Conservation (phyloP, 2,888 invertebrate genomes). For the Schizotus pectinicornis region DNA sequence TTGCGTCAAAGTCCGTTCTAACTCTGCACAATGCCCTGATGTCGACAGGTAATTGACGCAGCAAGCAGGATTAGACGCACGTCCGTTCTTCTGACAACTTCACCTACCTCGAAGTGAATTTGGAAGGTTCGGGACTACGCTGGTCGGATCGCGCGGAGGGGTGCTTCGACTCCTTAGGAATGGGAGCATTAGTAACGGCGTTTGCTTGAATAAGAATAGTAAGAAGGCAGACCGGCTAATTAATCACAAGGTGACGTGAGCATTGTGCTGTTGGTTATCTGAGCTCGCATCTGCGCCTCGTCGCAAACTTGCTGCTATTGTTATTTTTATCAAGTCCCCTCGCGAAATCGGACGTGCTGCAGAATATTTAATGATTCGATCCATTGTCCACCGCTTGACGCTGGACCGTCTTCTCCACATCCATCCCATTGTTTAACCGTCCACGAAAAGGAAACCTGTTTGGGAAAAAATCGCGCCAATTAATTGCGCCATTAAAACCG, state of each 20-base stretch:
- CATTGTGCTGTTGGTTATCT: slow-evolving; percentile 50
- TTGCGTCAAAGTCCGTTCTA: too few relatives aligned
- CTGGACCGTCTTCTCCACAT: slow-evolving; percentile 47
- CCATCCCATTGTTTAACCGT: slow-evolving; percentile 42
- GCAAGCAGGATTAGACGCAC: background rate
- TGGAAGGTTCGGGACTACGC: too few relatives aligned
- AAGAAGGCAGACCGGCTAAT: slow-evolving; percentile 39
- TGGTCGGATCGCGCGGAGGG: too few relatives aligned
- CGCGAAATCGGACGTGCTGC: slow-evolving; percentile 52
- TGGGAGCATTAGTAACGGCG: too few relatives aligned
- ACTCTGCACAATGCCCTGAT: background rate
- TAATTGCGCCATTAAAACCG: too few relatives aligned
- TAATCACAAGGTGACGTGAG: slow-evolving; percentile 51
- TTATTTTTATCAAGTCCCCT: slow-evolving; percentile 49
- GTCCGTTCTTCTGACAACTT: background rate
- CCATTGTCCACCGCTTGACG: slow-evolving; percentile 50
- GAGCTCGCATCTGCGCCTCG: slow-evolving; percentile 48
- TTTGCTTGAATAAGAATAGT: background rate
- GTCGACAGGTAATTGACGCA: background rate
- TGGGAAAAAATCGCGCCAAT: too few relatives aligned
- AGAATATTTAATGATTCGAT: slow-evolving; percentile 52
- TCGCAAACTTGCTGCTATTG: slow-evolving; percentile 51
- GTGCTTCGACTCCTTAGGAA: too few relatives aligned
- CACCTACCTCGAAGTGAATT: too few relatives aligned
- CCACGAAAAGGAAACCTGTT: background rate